Evolutionary conservation across 2,113 vertebrate species (phyloP), one percentile per base, ranked within the genome.

Genomic region (Dasyprocta punctata): DNA sequence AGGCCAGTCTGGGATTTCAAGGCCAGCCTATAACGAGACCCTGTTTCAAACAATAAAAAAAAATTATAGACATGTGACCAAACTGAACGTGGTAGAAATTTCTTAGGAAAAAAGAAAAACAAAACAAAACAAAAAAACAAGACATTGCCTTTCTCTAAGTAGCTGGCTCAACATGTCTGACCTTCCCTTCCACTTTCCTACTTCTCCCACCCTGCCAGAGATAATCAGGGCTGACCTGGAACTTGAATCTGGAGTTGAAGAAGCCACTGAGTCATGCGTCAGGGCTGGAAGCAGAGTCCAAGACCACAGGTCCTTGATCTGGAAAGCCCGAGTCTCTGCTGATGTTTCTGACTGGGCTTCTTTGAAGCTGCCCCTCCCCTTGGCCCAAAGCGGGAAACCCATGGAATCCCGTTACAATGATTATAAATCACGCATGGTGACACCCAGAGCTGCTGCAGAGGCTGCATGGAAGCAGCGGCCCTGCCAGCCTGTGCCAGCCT

Each of bases 171-270:
- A 82, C 52, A 69, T 56, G 73, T 49, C 61, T 71, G 65, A 56
- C 58, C 75, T 89, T 84, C 58, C 33, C 88, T 75, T 73, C 41
- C n/a, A 44, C 49, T 87, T 90, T 73, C 89, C 73, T 88, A 52
- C 10, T 69, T 81, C 75, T 90, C 80, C 82, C 38, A 87, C 24
- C 86, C 36, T 24, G 87, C 65, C 38, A 56, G 28, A 84, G 52
- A 33, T 60, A 58, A 26, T 60, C 12, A 7, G 49, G n/a, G 16
- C 80, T 22, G 49, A 89, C 56, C 44, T 36, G 52, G 86, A 91
- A 83, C 92, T 89, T 92, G 78, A 96, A 73, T 24, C 81, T 88
- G 54, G 54, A 94, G 81, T 56, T 78, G 47, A 94, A 90, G 30
- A 77, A 60, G 20, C 33, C 63, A 63, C 36, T 58, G 71, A 54